Conservation (phyloP, 1,140 invertebrate genomes). For the Pseudomyrmex pallidus region DNA sequence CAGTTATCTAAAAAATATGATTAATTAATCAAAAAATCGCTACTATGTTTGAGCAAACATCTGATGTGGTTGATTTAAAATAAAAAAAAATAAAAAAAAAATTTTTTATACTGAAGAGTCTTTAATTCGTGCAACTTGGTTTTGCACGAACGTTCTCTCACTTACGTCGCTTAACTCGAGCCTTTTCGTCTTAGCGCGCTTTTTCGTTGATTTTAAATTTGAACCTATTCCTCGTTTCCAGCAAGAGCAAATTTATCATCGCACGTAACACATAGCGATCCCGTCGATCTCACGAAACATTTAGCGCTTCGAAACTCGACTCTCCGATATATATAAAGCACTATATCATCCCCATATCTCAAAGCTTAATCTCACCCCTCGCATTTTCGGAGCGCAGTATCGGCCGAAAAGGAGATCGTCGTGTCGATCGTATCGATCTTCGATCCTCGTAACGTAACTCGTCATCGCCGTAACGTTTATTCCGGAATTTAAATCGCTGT, state of each 20-base stretch:
- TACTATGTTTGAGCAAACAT: no score
- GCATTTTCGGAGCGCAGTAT: slow-evolving; percentile 29
- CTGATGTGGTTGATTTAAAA: no score
- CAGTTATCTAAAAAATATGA: not conserved
- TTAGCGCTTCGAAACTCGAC: slow-evolving; percentile 54
- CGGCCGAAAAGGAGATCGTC: slow-evolving; percentile 47
- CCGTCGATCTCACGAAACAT: slow-evolving; percentile 59
- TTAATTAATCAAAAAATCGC: not conserved
- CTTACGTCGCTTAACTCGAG: no score
- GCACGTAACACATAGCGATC: slow-evolving; percentile 41
- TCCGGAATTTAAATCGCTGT: slow-evolving; percentile 64
- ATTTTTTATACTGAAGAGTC: no score
- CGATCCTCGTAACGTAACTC: slow-evolving; percentile 59
- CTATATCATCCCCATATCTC: slow-evolving; percentile 59
- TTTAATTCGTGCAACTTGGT: no score
- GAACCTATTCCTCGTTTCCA: slow-evolving; percentile 23
- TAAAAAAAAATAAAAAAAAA: no score
- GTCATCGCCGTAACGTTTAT: slow-evolving; percentile 60
- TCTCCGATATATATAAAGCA: slow-evolving; percentile 50
- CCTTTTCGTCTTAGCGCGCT: not conserved
- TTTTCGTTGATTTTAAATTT: not conserved
- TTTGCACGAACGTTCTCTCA: no score
- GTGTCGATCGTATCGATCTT: slow-evolving; percentile 60
- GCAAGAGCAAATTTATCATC: slow-evolving; percentile 45
- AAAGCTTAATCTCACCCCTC: slow-evolving; percentile 51